phyloP scores from a whole-genome alignment of 2,888 invertebrate species.

The Drosophila cognata region DNA sequence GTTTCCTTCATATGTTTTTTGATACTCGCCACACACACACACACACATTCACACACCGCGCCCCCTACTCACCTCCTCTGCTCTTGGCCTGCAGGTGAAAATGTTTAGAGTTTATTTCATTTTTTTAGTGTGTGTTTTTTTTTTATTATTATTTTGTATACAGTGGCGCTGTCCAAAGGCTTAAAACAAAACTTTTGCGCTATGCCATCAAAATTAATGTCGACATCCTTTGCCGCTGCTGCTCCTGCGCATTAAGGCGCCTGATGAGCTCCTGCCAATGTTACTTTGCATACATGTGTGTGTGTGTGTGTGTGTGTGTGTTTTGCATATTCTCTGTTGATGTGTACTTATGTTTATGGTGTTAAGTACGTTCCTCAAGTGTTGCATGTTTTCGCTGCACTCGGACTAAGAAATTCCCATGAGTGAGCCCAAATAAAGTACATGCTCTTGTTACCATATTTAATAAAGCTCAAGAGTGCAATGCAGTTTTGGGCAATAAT shows the following conservation, averaged over 20 bases:
- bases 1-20: constrained; percentile 79
- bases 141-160: constrained; percentile 37
- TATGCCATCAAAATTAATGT: constrained; percentile 75
- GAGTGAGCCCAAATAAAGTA: constrained; percentile 15
- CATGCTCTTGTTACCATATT: neutral
- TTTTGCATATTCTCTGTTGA: constrained; percentile 26
- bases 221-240: constrained; percentile 49
- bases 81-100: constrained; percentile 62
- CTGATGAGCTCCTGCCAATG: constrained; percentile 47
- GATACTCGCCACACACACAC: constrained; percentile 50
- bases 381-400: constrained; percentile 40
- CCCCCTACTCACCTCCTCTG: neutral
- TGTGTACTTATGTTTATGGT: constrained; percentile 44
- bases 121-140: constrained; percentile 11
- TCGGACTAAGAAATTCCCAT: neutral
- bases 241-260: constrained; percentile 51
- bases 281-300: constrained; percentile 15
- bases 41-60: constrained; percentile 2
- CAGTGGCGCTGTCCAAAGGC: constrained; percentile 73
- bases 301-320: constrained; percentile 24
- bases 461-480: constrained; percentile 6
- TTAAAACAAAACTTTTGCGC: constrained; percentile 76
- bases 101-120: constrained; percentile 54
- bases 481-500: constrained; percentile 4
- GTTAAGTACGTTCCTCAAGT: constrained; percentile 69